phyloP scores from a whole-genome alignment of 2,113 vertebrate species.

The Egretta garzetta region DNA sequence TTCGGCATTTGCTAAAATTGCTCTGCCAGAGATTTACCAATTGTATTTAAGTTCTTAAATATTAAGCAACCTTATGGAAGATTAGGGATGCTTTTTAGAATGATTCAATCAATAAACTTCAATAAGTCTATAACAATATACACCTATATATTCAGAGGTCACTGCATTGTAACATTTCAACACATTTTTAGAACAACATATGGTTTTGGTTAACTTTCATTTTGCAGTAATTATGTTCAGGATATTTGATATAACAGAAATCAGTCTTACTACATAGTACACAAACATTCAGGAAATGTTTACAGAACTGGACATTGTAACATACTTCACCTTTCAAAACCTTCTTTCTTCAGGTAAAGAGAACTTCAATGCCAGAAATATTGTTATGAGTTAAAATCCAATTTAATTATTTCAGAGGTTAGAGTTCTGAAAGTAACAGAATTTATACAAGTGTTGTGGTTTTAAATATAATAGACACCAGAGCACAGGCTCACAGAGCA shows the following conservation, averaged over 20 bases:
- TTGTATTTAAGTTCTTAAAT: not conserved
- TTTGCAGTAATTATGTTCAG: not conserved
- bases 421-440: not conserved
- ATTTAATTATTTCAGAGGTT: not conserved
- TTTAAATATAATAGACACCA: not conserved
- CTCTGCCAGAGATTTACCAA: not conserved
- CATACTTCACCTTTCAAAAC: not conserved
- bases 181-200: not conserved
- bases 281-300: not conserved
- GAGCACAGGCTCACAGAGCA: not conserved
- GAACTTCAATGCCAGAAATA: not conserved
- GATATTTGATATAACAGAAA: not conserved
- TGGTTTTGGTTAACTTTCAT: not conserved
- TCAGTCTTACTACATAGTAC: not conserved
- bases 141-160: not conserved
- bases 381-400: not conserved
- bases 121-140: not conserved
- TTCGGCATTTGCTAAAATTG: not conserved
- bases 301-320: not conserved
- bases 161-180: not conserved
- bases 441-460: too few species aligned
- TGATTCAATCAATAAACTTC: not conserved
- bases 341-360: not conserved
- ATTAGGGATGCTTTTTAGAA: not conserved
- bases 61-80: not conserved